Evolutionary conservation across 2,797 vertebrate genomes (phyloP), one percentile per base, ranked within the genome.

Genomic region (Hippopotamyrus pictus): DNA sequence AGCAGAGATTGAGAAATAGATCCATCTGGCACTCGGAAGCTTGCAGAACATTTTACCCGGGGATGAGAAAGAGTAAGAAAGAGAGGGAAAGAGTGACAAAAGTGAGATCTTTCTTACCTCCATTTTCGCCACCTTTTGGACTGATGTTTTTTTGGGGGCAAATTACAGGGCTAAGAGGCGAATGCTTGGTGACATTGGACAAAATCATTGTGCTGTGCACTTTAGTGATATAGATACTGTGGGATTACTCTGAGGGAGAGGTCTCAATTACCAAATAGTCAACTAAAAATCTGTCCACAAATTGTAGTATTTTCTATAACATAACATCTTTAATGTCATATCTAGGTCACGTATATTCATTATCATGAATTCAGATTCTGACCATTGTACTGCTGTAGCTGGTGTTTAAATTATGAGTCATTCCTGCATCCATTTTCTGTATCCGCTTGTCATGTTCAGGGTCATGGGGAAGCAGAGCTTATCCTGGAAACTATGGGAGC

Each of bases 1-100:
- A 85, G 90, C 88, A 92, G 82, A 87, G 92, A 91, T 91, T 92
- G 92, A 91, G 92, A 92, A 91, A 93, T 93, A 93, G 89, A 93
- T 94, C 92, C 92, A 94, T 94, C 90, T 89, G 90, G 88, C 90
- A 91, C 90, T 92, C 91, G 69, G 90, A 87, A 89, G 90, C 85
- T 88, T 90, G 90, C 90, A 88, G 86, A 91, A 88, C 89, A 88
- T 92, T 92, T 93, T 92, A 92, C 90, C 90, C 91, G 89, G 14
- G 11, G 89, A 87, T 91, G 86, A 91, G 82, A 90, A 89, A 62
- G 86, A 88, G 53, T n/a, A 33, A 46, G 86, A 88, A 22, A 65
- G 44, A 88, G 54, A 8, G 41, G 57, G 86, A 86, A 57, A 65
- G 86, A 88, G 51, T 46, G 57, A 88, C 37, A 88, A 22, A 51